Conservation (phyloP, 2,113 vertebrate genomes). For the Acrocephalus arundinaceus region DNA sequence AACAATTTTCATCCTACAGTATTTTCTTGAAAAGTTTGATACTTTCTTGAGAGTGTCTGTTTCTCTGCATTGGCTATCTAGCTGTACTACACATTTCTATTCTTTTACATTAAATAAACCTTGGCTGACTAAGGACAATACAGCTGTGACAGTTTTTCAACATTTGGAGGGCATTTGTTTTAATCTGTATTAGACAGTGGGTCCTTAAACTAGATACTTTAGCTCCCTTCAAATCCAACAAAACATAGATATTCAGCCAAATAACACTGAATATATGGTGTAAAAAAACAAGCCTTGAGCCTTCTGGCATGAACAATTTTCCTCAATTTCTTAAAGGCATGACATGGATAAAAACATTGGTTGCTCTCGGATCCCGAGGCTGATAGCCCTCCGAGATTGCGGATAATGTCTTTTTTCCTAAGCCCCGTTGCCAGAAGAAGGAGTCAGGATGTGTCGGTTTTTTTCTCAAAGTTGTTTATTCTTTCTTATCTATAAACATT, state of each 20-base stretch:
- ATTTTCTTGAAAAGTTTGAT: neutral
- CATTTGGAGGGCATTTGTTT: neutral
- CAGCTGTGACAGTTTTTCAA: neutral
- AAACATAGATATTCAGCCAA: neutral
- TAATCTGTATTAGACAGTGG: neutral
- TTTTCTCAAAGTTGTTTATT: too few species aligned
- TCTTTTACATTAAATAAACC: neutral
- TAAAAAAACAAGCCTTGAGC: neutral
- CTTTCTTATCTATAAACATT: too few species aligned
- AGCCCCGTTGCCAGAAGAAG: too few species aligned
- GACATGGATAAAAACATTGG: neutral
- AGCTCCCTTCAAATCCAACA: neutral
- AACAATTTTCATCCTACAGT: neutral
- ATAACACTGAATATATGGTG: neutral
- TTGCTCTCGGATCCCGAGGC: neutral
- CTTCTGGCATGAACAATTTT: neutral
- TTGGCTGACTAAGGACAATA: neutral
- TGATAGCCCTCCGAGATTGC: too few species aligned
- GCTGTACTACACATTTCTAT: neutral
- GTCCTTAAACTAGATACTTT: neutral
- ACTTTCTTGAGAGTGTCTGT: neutral
- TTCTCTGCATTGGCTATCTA: neutral
- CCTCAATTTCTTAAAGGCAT: neutral
- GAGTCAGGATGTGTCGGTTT: too few species aligned
- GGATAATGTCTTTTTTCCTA: too few species aligned